A percentile compares a stretch with the other conserved stretches of the same genome.
These are phyloP conservation scores for Coreius guichenoti DNA, from an alignment of 2,797 vertebrate species.

Conservation along the genomic window DNA sequence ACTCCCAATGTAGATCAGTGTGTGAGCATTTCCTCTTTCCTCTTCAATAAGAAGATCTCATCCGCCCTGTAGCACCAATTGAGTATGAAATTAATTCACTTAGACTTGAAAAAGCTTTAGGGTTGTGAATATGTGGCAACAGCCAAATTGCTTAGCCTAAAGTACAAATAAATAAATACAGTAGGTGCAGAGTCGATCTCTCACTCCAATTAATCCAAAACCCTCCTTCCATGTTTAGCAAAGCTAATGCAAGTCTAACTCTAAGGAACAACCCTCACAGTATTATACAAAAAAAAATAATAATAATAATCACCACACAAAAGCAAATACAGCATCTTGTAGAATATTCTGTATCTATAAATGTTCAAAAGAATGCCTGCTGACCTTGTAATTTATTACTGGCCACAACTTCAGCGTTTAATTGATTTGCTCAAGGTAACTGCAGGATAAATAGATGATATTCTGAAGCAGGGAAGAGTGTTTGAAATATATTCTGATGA, in stretches of 20 bases:
- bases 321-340: conserved; percentile 4
- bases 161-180: conserved; percentile 53
- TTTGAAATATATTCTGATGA: too few species aligned
- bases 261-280: not conserved
- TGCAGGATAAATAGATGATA: not conserved
- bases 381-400: conserved; percentile 13
- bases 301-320: not conserved
- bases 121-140: conserved; percentile 59
- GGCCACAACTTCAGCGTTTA: not conserved
- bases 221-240: not conserved
- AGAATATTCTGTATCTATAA: not conserved
- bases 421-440: conserved; percentile 4
- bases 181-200: conserved; percentile 28
- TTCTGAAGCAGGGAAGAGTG: not conserved
- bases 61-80: conserved; percentile 59
- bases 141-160: conserved; percentile 41
- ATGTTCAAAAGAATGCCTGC: not conserved
- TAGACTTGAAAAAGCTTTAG: conserved; percentile 64
- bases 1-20: not conserved
- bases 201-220: conserved; percentile 23
- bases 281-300: not conserved
- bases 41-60: conserved; percentile 58
- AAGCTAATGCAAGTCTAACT: not conserved
- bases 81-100: conserved; percentile 69
- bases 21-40: conserved; percentile 46